Evolutionary conservation across 1,140 invertebrate genomes (phyloP).

Genomic region (Scaptomyza montana): DNA sequence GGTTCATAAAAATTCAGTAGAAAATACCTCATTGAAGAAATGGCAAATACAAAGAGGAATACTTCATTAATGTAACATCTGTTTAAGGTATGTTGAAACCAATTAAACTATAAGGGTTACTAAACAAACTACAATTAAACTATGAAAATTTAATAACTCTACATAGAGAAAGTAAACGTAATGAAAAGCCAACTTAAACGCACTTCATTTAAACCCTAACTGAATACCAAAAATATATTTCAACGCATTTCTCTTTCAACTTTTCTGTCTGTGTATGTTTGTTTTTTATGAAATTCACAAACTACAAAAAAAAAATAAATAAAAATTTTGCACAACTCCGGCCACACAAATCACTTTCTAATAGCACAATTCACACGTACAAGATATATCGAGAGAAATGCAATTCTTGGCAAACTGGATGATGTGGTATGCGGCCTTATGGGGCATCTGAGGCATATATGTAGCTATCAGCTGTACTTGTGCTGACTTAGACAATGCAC

Average conservation of each 20-base stretch:
- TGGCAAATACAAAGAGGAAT: too few relatives aligned
- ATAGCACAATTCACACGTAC: slow-evolving; percentile 24
- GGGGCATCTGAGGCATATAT: not conserved
- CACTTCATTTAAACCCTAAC: not conserved
- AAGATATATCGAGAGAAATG: slow-evolving; percentile 11
- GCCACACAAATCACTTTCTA: slow-evolving; percentile 36
- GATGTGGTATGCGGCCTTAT: not conserved
- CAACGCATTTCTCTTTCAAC: slow-evolving; percentile 4
- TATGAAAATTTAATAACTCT: too few relatives aligned
- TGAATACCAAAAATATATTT: not conserved
- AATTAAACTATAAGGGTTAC: too few relatives aligned
- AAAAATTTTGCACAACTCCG: not conserved
- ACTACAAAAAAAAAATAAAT: too few relatives aligned
- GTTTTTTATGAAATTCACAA: not conserved
- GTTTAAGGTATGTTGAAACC: too few relatives aligned
- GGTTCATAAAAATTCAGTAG: too few relatives aligned
- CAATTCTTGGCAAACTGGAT: slow-evolving; percentile 10
- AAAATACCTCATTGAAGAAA: too few relatives aligned
- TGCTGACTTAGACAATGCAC: not conserved
- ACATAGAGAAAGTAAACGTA: not conserved
- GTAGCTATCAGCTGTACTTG: too few relatives aligned
- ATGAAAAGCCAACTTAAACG: not conserved
- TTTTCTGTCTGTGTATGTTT: not conserved
- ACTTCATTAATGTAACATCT: too few relatives aligned
- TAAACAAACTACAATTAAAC: too few relatives aligned